Base-by-base conservation (phyloP, 2,797 vertebrate genomes). In the Neostethus bicornis region DNA sequence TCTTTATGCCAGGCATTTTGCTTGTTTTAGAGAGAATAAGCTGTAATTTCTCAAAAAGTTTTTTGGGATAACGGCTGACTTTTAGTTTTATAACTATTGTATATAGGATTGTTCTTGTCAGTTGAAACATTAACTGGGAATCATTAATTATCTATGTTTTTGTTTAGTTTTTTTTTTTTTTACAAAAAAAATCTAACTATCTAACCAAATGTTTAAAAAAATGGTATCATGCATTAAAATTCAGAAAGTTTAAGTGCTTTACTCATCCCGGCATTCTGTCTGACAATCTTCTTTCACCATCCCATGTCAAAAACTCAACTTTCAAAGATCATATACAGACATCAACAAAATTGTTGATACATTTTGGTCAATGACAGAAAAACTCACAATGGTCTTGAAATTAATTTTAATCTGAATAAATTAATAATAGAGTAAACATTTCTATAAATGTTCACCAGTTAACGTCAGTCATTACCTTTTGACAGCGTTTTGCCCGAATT, bases 241-340 rank as follows among this genome's bases (percentile, higher is more conserved):
- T 17, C 17, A 32, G 25, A 14, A 65, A 51, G 66, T 65, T 21
- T 32, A 48, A 35, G 43, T 61, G 58, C 60, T 62, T 8, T 13
- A 46, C 46, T 24, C 26, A 60, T 57, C 74, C 42, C 57, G 66
- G 26, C 35, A 38, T 23, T 51, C n/a, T 11, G 32, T 60, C 35
- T 38, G 11, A 48, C 46, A 28, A 48, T 67, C 59, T 38, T 48
- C 44, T 8, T 26, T 26, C 31, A 6, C 9, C 26, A 20, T 38
- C n/a, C 45, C 28, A 34, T 7, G 2, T 57, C 56, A 55, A 46
- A 28, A 56, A 57, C 51, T 66, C 32, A 61, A 56, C 44, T 38
- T 31, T 13, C 46, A 28, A 46, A 56, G 66, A 70, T 73, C 61
- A 77, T 77, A 77, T 74, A 55, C 23, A 60, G n/a, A n/a, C n/a